Percentiles rank a stretch among this genome's conserved stretches.
Conservation (phyloP, 2,797 vertebrate genomes). For the Simalia tracyae region DNA sequence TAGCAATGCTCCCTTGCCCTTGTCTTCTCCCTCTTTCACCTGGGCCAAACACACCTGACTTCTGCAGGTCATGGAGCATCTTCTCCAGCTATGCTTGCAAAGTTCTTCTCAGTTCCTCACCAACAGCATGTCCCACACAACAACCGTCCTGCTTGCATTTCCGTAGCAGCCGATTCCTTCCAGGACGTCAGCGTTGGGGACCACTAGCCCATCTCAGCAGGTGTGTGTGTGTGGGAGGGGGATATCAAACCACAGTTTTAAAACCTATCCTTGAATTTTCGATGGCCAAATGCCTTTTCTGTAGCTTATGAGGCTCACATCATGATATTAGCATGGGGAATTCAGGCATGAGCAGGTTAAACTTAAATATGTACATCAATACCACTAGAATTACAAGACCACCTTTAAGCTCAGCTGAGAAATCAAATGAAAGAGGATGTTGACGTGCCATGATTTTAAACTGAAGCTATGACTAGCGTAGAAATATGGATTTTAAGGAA, state of each 20-base stretch:
- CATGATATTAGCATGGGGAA: not conserved
- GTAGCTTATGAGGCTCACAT: not conserved
- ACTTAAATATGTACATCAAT: not conserved
- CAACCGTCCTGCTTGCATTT: not conserved
- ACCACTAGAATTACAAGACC: constrained; percentile 1
- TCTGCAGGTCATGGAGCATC: not conserved
- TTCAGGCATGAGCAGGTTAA: not conserved
- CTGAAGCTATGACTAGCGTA: not conserved
- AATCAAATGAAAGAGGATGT: not conserved
- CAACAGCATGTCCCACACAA: not conserved
- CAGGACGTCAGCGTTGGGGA: not conserved
- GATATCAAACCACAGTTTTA: not conserved
- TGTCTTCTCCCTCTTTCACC: not conserved
- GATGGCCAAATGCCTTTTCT: not conserved
- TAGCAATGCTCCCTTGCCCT: not conserved
- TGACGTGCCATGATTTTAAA: constrained; percentile 9
- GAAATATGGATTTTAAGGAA: not conserved
- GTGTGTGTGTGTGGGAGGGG: accelerated
- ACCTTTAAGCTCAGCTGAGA: accelerated
- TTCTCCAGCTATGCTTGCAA: not conserved
- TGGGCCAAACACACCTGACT: not conserved
- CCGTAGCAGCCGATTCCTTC: too few relatives aligned
- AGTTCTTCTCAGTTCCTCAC: not conserved
- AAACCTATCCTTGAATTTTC: not conserved
- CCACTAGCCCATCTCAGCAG: not conserved